Conservation (phyloP, 2,113 vertebrate genomes). For the Taurulus bubalis region DNA sequence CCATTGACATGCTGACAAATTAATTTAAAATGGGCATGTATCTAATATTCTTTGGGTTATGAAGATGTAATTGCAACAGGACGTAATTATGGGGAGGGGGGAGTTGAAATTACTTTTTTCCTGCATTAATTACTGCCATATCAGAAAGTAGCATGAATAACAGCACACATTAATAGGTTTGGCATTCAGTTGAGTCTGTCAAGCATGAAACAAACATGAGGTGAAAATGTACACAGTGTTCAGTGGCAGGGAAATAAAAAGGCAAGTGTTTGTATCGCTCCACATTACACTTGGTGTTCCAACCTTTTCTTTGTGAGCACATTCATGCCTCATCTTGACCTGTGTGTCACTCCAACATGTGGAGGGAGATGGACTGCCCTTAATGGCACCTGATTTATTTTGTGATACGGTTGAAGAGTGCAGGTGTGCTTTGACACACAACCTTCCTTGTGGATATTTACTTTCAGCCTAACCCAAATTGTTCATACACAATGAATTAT, state of each 20-base stretch:
- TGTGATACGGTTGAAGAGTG: too few relatives aligned
- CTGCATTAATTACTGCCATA: conserved; percentile 53
- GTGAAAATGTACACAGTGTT: conserved; percentile 18
- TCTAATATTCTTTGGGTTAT: conserved; percentile 66
- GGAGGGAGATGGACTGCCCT: too few relatives aligned
- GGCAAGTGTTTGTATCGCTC: neutral
- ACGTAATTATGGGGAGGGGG: conserved; percentile 51
- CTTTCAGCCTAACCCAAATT: too few relatives aligned
- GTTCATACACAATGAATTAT: too few relatives aligned
- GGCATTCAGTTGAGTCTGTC: conserved; percentile 29
- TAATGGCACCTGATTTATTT: too few relatives aligned
- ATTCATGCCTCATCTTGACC: neutral
- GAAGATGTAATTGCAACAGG: conserved; percentile 65
- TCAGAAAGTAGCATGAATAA: conserved; percentile 56
- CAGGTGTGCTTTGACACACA: too few relatives aligned
- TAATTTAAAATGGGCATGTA: conserved; percentile 59
- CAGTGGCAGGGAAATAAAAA: neutral
- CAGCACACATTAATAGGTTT: conserved; percentile 38
- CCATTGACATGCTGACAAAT: conserved; percentile 59
- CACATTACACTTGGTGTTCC: neutral
- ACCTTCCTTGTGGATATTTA: too few relatives aligned
- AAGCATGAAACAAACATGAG: conserved; percentile 31
- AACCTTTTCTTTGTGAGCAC: neutral
- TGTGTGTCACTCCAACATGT: too few relatives aligned
- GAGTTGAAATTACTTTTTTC: conserved; percentile 39